Base-by-base conservation (phyloP, 2,797 vertebrate species). In the Crypturellus tataupa region DNA sequence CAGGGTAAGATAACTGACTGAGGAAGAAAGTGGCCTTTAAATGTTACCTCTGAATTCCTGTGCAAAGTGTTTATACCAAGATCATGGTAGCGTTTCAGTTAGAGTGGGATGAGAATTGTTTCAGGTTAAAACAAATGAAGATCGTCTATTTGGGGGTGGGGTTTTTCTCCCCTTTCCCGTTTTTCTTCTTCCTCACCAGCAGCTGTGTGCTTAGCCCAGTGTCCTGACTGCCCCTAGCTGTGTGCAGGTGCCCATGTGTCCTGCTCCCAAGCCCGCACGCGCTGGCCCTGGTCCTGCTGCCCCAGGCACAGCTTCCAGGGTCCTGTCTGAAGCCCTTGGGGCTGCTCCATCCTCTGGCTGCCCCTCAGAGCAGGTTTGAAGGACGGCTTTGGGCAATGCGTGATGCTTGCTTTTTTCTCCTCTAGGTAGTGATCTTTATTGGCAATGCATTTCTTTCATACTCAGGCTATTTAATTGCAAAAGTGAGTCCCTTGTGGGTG, bases 391-490 rank as follows among this genome's bases (percentile, higher is more conserved):
- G 25, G 68, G 63, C 23, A 84, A 59, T 72, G n/a, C 16, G 2
- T 29, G 59, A 68, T 39, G 12, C 10, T 12, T 80, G 11, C 4
- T 51, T 51, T 87, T 92, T 80, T 35, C 37, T 87, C 42, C 20
- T 29, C 20, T 42, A 24, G 49, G 35, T 62, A 77, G 17, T 69
- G 20, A 55, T 76, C 62, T 80, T 96, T 81, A 63, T 84, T 79
- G 91, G 11, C 46, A 47, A 62, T 31, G 18, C 58, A 29, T 80
- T 89, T 85, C 23, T 72, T 87, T 78, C 25, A 12, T 24, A 31
- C 8, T 69, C 9, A 79, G 94, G 73, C 25, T 91, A 42, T 79
- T 91, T 94, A 91, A 86, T 84, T 76, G 56, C 4, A 51, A 87
- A 93, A 67, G 27, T 29, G 19, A 79, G 70, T 89, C 73, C 39